These are phyloP conservation scores for Deilephila porcellus DNA, from an alignment of 2,888 invertebrate genomes.

Conservation along the genomic window DNA sequence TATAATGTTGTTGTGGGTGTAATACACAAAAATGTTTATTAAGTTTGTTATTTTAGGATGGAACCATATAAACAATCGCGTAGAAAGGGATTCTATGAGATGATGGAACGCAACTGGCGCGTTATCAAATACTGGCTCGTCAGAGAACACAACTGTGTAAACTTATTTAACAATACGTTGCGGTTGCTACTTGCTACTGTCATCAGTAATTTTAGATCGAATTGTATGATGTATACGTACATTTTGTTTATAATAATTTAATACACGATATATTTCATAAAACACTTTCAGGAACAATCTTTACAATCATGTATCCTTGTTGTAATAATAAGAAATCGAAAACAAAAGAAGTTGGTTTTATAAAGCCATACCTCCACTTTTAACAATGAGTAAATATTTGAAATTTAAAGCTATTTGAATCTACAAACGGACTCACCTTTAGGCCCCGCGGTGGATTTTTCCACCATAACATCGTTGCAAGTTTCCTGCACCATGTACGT, in stretches of 20 bases:
- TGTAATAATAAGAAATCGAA: too few relatives aligned
- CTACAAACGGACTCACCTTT: slow-evolving; percentile 52
- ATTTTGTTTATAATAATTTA: neutral
- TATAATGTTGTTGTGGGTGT: neutral
- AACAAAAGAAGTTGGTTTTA: too few relatives aligned
- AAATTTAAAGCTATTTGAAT: neutral
- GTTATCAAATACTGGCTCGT: slow-evolving; percentile 54
- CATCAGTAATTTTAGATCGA: neutral
- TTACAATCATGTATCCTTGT: too few relatives aligned
- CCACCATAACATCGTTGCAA: slow-evolving; percentile 47
- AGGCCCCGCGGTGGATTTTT: slow-evolving; percentile 37
- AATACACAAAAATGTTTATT: slow-evolving; percentile 8
- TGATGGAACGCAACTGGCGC: slow-evolving; percentile 57
- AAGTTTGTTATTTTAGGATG: slow-evolving; percentile 28
- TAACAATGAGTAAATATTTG: neutral
- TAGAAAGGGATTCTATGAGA: slow-evolving; percentile 51
- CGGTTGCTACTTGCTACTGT: slow-evolving; percentile 2
- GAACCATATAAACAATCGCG: slow-evolving; percentile 45
- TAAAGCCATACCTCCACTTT: too few relatives aligned
- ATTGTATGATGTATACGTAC: neutral
- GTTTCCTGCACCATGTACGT: slow-evolving; percentile 59
- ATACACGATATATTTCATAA: neutral
- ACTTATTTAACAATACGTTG: slow-evolving; percentile 39
- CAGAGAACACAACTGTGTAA: slow-evolving; percentile 64
- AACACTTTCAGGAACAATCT: too few relatives aligned